Evolutionary conservation across 1,140 invertebrate species (phyloP), one percentile per base, ranked within the genome.

Genomic region (Leptinotarsa texana): DNA sequence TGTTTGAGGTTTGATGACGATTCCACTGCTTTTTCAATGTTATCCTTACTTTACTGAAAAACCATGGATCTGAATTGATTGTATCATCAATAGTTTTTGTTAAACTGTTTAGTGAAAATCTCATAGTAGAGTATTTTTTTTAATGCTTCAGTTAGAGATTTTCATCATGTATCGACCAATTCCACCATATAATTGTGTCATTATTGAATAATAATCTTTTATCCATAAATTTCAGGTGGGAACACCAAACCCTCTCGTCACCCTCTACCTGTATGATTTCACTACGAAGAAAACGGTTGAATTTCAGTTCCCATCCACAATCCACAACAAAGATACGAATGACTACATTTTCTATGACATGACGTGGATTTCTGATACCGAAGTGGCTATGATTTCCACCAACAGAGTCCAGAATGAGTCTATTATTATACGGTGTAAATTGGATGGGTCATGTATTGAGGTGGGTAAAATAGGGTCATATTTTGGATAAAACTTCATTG

Each of bases 341-440:
- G 78, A 79, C 24, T 79, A 74, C 71, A 66, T 79, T n/a, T 67
- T 79, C 15, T 79, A 77, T 51, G 78, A 75, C 15, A 21, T 79
- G 11, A 74, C 71, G 17, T 98, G 96, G 93, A 90, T 91, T 13
- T 91, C 92, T 68, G 88, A 92, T 47, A 84, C 88, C 13, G 88
- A 92, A 62, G 81, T 96, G 4, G 87, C 91, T 13, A 90, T 94
- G 2, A 89, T 92, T 33, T 97, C 95, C 93, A 89, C 96, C 83
- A 96, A 96, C 80, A 88, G 96, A 78, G 88, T 93, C 57, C 96
- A 98, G 86, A 98, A 95, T 83, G 82, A 84, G 76, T 82, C 83
- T 4, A 66, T 69, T 33, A 82, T 84, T 47, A 75, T 82, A 24
- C 75, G 79, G n/a, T 85, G 83, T 75, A 65, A 51, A 72, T 74